Base-by-base conservation (phyloP, 2,888 invertebrate species). In the Folsomia candida region DNA sequence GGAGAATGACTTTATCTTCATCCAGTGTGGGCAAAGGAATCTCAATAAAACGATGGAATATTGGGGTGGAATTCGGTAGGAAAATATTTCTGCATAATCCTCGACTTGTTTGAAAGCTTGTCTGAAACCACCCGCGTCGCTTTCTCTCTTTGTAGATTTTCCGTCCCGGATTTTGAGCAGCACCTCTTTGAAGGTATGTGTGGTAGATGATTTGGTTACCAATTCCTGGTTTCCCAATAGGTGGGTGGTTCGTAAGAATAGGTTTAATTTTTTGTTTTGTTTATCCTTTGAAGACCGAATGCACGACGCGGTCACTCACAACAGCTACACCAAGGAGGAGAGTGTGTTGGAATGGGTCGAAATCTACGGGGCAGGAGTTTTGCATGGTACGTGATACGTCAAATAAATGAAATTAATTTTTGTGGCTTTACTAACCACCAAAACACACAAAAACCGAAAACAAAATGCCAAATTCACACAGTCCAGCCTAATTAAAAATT, bases 1-100 rank as follows among this genome's bases (percentile, higher is more conserved):
- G 92, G 90, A 95, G 83, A 91, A 91, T 1, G 88, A 91, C 59
- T 99, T 93, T 81, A 93, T 98, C 0, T 99, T 97, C 81, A 89
- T 99, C 20, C 90, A 93, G 79, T 99, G 99, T 82, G 94, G 93
- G 0, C 85, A 86, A 68, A 85, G 88, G 80, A 90, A 90, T 81
- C 83, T 90, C 3, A 85, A 88, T 2, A 85, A 87, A 14, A 84
- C 85, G 22, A 85, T 87, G 69, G 88, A 91, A 62, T 94, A 94
- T 81, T 99, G 99, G 99, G 99, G 98, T 57, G 98, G 98, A 47
- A 89, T 99, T 74, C 87, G 88, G 83, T 83, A 77, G 76, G 63
- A 14, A 14, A 37, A 37, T 37, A 37, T 37, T 37, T 37, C 37
- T 37, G 37, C 6, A 14, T 14, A 37, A 37, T 37, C 14, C 4